phyloP scores from a whole-genome alignment of 2,888 invertebrate species.

The Agonopterix alstromeriana region DNA sequence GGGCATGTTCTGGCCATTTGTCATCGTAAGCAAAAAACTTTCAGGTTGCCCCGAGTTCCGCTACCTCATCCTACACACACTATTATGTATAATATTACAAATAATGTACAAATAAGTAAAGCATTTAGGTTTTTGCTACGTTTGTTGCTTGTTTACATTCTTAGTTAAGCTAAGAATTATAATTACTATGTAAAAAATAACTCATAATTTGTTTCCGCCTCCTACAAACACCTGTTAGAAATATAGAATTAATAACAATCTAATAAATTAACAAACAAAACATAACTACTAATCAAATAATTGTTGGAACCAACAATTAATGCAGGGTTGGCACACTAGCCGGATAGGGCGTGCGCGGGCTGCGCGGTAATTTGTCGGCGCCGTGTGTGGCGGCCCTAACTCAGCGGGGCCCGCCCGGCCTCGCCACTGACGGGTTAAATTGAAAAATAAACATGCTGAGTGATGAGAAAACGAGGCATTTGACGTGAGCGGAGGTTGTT shows the following conservation, averaged over 20 bases:
- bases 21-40: no score
- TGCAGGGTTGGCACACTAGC: constrained; percentile 2
- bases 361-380: constrained; percentile 57
- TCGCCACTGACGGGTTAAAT: constrained; percentile 62
- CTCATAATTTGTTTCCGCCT: neutral
- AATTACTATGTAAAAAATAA: no score
- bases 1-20: no score
- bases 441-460: constrained; percentile 74
- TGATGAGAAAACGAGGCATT: constrained; percentile 43
- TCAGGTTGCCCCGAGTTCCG: no score
- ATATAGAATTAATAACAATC: constrained; percentile 2
- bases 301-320: constrained; percentile 12
- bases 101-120: no score
- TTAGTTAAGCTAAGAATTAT: no score
- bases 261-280: constrained; percentile 9
- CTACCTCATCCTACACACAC: no score
- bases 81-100: no score
- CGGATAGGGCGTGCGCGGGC: constrained; percentile 12
- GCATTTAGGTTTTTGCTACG: no score
- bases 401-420: constrained; percentile 41
- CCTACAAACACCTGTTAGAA: neutral
- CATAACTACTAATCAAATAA: constrained; percentile 15
- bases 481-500: constrained; percentile 47
- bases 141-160: no score
- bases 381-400: constrained; percentile 73